phyloP scores from a whole-genome alignment of 2,888 invertebrate genomes.

The Entomobrya proxima region DNA sequence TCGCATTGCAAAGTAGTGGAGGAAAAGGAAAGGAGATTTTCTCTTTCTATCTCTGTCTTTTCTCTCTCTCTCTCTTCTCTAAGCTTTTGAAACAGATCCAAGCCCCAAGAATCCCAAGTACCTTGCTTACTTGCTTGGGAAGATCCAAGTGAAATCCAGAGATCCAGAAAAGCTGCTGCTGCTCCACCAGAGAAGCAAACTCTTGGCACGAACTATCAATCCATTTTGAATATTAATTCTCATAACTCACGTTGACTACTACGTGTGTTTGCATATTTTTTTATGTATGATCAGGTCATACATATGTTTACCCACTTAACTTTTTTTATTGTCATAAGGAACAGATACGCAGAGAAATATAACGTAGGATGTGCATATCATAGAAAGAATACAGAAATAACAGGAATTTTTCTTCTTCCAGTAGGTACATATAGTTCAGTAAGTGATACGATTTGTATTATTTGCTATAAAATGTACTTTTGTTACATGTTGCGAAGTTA shows the following conservation, averaged over 20 bases:
- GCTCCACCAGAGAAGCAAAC: constrained; percentile 25
- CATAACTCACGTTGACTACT: constrained; percentile 67
- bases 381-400: too few relatives aligned
- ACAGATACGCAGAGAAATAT: not conserved
- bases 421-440: not conserved
- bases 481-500: too few relatives aligned
- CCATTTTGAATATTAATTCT: constrained; percentile 69
- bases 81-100: constrained; percentile 68
- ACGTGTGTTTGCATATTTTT: constrained; percentile 66
- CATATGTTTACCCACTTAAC: constrained; percentile 58
- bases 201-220: constrained; percentile 69
- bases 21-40: constrained; percentile 9
- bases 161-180: constrained; percentile 13
- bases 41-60: not conserved
- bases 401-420: too few relatives aligned
- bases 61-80: constrained; percentile 43
- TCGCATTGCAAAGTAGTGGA: not conserved
- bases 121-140: constrained; percentile 33
- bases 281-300: constrained; percentile 55
- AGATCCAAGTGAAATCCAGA: constrained; percentile 58
- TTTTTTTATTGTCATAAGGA: constrained; percentile 29
- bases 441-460: constrained; percentile 1
- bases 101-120: constrained; percentile 47
- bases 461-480: too few relatives aligned
- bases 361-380: not conserved